Percentiles rank a stretch among this genome's conserved stretches.
Evolutionary conservation across 2,113 vertebrate genomes (phyloP).

Genomic region (Chionodraco myersi): DNA sequence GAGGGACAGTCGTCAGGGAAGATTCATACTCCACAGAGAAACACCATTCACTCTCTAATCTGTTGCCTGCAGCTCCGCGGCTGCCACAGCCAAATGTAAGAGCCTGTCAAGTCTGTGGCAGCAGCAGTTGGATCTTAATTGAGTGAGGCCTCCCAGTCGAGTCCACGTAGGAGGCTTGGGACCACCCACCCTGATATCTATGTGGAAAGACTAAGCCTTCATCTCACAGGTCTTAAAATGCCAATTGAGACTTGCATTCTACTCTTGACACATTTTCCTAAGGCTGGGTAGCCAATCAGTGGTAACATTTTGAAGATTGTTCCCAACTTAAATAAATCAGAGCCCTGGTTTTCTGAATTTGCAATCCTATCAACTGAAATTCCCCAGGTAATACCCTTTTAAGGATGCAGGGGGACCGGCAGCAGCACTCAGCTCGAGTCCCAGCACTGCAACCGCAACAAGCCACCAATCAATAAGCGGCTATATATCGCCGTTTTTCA

Average conservation of each 20-base stretch:
- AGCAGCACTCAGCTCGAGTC: constrained; percentile 11
- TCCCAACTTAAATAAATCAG: background rate
- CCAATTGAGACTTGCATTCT: constrained; percentile 26
- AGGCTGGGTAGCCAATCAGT: constrained; percentile 2
- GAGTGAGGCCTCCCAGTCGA: constrained; percentile 47
- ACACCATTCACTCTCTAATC: constrained; percentile 67
- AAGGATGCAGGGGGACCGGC: constrained; percentile 7
- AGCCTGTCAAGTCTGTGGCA: constrained; percentile 42
- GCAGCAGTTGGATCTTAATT: constrained; percentile 66
- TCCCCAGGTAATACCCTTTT: constrained; percentile 7
- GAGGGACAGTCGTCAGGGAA: constrained; percentile 50
- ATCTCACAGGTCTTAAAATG: constrained; percentile 46
- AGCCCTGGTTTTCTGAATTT: background rate
- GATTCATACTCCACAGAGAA: constrained; percentile 58
- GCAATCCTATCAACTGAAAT: constrained; percentile 4
- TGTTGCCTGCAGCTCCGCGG: constrained; percentile 57
- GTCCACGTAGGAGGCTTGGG: constrained; percentile 33
- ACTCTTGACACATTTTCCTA: constrained; percentile 23
- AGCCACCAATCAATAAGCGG: constrained; percentile 52
- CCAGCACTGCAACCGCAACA: constrained; percentile 23
- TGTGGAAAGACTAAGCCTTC: constrained; percentile 12
- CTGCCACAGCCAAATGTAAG: constrained; percentile 43
- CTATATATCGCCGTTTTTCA: constrained; percentile 39
- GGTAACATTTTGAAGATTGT: background rate
- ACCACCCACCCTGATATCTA: constrained; percentile 56